Evolutionary conservation across 2,797 vertebrate species (phyloP).

Genomic region (Serranus cabrilla): DNA sequence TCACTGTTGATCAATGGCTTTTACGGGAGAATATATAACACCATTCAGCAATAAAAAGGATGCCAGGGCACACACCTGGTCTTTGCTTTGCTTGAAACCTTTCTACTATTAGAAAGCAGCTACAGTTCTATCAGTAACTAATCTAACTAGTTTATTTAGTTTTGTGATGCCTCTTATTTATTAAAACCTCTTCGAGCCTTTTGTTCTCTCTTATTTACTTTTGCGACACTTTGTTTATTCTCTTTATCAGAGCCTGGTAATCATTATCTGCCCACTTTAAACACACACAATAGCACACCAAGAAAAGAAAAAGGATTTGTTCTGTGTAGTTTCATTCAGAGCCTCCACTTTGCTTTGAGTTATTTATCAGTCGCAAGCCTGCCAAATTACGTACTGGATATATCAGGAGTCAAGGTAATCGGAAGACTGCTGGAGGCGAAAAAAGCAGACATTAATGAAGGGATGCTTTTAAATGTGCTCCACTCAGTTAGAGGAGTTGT

Average conservation of each 20-base stretch:
- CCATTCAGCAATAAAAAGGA: not conserved
- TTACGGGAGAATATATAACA: not conserved
- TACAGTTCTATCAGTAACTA: not conserved
- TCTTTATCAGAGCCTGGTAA: not conserved
- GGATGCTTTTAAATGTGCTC: not conserved
- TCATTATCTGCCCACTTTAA: not conserved
- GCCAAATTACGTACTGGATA: too few species aligned
- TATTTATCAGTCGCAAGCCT: not conserved
- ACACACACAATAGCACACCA: not conserved
- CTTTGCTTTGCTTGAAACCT: too few species aligned
- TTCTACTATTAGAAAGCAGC: not conserved
- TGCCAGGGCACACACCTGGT: not conserved
- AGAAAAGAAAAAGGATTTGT: too few species aligned
- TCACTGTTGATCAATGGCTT: not conserved
- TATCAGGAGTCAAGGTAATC: not conserved
- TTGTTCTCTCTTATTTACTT: not conserved
- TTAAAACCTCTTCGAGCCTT: not conserved
- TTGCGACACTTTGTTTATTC: not conserved
- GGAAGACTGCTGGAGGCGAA: not conserved
- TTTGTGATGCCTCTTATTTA: conserved; percentile 1
- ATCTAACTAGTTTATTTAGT: not conserved
- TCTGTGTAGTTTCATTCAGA: not conserved
- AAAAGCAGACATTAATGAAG: not conserved
- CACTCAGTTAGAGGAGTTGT: not conserved
- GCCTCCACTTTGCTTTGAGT: not conserved